Evolutionary conservation across 2,888 invertebrate genomes (phyloP).

Genomic region (Eurytoma adleriae): DNA sequence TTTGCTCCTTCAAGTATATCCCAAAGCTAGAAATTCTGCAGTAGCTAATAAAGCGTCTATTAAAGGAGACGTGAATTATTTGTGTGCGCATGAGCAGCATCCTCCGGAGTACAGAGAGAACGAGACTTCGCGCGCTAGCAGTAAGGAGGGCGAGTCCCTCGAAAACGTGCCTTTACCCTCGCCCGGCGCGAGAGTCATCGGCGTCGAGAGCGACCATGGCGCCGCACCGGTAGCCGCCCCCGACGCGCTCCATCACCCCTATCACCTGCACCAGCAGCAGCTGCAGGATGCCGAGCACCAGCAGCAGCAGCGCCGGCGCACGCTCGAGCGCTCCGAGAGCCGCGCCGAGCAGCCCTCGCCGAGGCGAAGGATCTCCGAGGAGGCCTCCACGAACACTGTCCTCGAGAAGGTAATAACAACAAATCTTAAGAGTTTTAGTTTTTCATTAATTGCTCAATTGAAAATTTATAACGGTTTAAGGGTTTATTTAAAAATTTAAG

Average conservation of each 20-base stretch:
- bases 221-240: slow-evolving; percentile 70
- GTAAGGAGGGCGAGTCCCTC: slow-evolving; percentile 70
- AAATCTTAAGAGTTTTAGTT: background rate
- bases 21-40: too few relatives aligned
- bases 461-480: too few relatives aligned
- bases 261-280: slow-evolving; percentile 46
- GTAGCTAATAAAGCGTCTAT: too few relatives aligned
- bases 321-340: slow-evolving; percentile 63
- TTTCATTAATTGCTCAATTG: too few relatives aligned
- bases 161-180: slow-evolving; percentile 72
- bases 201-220: slow-evolving; percentile 62
- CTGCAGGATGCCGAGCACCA: slow-evolving; percentile 34
- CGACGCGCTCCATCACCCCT: slow-evolving; percentile 15
- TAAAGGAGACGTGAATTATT: too few relatives aligned
- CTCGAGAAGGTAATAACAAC: slow-evolving; percentile 48
- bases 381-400: slow-evolving; percentile 29
- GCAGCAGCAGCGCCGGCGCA: slow-evolving; percentile 60
- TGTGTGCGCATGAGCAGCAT: slow-evolving; percentile 59
- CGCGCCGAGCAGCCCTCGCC: slow-evolving; percentile 43
- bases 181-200: slow-evolving; percentile 67
- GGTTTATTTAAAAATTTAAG: too few relatives aligned
- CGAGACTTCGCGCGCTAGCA: slow-evolving; percentile 67
- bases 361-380: slow-evolving; percentile 36
- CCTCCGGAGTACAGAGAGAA: slow-evolving; percentile 67
- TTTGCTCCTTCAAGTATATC: too few relatives aligned